Percentiles rank a stretch among this genome's conserved stretches.
Conservation (phyloP, 2,888 invertebrate genomes). For the Perdita meconis region DNA sequence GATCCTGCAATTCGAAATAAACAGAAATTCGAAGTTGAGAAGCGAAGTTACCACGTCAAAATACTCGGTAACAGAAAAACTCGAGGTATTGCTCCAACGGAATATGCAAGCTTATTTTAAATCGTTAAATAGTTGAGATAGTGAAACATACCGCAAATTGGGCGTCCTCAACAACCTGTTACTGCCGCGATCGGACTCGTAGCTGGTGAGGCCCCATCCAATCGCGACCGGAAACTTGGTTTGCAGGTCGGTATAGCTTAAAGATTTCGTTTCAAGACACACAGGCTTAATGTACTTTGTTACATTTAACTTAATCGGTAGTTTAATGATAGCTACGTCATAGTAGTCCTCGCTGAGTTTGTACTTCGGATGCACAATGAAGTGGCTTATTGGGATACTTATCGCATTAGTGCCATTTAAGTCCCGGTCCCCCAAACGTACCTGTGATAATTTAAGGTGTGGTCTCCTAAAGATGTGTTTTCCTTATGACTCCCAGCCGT, state of each 20-base stretch:
- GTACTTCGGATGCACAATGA: slow-evolving; percentile 75
- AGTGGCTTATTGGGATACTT: slow-evolving; percentile 67
- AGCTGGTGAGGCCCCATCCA: slow-evolving; percentile 76
- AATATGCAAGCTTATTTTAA: no score
- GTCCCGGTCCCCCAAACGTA: slow-evolving; percentile 76
- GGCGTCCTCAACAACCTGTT: slow-evolving; percentile 73
- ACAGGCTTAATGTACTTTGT: slow-evolving; percentile 75
- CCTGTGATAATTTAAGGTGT: slow-evolving; percentile 60
- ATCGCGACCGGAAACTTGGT: slow-evolving; percentile 70
- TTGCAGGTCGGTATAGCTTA: slow-evolving; percentile 5
- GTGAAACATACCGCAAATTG: slow-evolving; percentile 67
- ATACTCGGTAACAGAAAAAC: no score
- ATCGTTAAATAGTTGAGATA: no score
- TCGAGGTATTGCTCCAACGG: no score
- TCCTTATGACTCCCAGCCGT: no score
- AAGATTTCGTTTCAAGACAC: slow-evolving; percentile 75
- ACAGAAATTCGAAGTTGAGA: not conserved
- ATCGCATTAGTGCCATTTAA: slow-evolving; percentile 64
- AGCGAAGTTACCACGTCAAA: no score
- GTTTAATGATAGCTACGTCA: slow-evolving; percentile 77
- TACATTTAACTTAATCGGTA: slow-evolving; percentile 61
- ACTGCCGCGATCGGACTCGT: slow-evolving; percentile 63
- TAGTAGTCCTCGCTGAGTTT: slow-evolving; percentile 72
- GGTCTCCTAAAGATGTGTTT: no score
- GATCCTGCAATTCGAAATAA: slow-evolving; percentile 64